Evolutionary conservation across 2,888 invertebrate species (phyloP), one percentile per base, ranked within the genome.

Genomic region (Hipparchia sbordonii): DNA sequence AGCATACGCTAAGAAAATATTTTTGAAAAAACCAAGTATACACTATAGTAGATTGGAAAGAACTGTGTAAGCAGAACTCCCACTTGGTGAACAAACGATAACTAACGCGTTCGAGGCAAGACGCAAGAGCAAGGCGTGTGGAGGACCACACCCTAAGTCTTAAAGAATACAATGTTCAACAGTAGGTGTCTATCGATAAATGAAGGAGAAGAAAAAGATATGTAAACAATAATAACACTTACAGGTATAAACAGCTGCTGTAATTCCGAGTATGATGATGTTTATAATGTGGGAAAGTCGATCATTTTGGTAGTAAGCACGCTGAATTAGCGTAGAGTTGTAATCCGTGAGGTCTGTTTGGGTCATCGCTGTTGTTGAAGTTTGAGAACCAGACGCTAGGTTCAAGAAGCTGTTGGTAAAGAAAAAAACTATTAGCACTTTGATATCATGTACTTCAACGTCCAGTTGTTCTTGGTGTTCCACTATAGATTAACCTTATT

Each of bases 171-270:
- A 39, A 39, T 39, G 39, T 39, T 39, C 39, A 39, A 5, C 39
- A 39, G 39, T 39, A 2, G 39, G 5, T 39, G 39, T 39, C 39
- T 39, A 5, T 39, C 39, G 39, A 5, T 39, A 39, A 39, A 39
- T 39, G 39, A 39, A 39, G 39, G 5, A 5, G 5, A 39, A 5
- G 5, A 39, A 39, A 39, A 39, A 39, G 39, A 39, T 5, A 39
- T 2, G 39, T 39, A 39, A 39, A 23, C 23, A 23, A 39, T 39
- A 39, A 39, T 39, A 39, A 39, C 39, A 95, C 95, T 94, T 80
- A 95, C 95, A 92, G 54, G 89, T 88, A 79, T 95, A 95, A 57
- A 94, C 87, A 66, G 95, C 81, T n/a, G 93, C 91, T 69, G 93
- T 89, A 65, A 94, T 82, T 73, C 92, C 90, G 79, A 95, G 87